Percentiles rank a stretch among this genome's conserved stretches.
Evolutionary conservation across 1,140 invertebrate species (phyloP).

Genomic region (Phocides pigmalion): DNA sequence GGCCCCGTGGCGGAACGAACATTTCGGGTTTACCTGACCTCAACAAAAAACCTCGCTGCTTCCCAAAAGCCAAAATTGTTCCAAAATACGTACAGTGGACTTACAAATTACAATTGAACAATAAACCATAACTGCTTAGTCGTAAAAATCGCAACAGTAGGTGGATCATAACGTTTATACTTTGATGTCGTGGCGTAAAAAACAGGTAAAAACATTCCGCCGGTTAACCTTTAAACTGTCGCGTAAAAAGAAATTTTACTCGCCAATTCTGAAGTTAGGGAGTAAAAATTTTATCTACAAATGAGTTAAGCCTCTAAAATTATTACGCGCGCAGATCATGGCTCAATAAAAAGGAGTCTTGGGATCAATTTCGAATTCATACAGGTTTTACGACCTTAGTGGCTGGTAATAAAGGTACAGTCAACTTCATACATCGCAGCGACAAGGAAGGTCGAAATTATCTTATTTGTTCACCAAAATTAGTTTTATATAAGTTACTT

Average conservation of each 20-base stretch:
- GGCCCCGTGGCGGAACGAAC: no score
- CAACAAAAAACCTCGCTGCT: no score
- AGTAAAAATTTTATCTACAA: constrained; percentile 7
- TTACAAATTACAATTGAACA: constrained; percentile 3
- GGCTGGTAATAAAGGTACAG: background rate
- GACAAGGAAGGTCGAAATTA: background rate
- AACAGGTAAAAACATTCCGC: constrained; percentile 13
- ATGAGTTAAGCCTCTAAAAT: background rate
- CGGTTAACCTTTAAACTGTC: constrained; percentile 16
- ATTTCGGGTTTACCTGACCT: no score
- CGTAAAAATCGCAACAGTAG: constrained; percentile 8
- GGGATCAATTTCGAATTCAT: constrained; percentile 27
- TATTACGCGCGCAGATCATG: background rate
- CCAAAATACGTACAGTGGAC: no score
- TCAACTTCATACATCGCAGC: no score
- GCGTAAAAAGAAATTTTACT: constrained; percentile 19
- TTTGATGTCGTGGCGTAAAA: constrained; percentile 15
- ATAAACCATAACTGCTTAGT: constrained; percentile 13
- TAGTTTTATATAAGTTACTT: no score
- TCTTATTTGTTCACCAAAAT: background rate
- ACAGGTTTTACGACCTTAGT: constrained; percentile 26
- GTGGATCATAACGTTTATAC: constrained; percentile 8
- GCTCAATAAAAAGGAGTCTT: background rate
- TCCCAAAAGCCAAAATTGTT: no score
- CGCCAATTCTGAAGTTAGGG: background rate